These are phyloP conservation scores for Drosophila trichaetosa DNA, from an alignment of 2,888 invertebrate genomes.

Conservation along the genomic window DNA sequence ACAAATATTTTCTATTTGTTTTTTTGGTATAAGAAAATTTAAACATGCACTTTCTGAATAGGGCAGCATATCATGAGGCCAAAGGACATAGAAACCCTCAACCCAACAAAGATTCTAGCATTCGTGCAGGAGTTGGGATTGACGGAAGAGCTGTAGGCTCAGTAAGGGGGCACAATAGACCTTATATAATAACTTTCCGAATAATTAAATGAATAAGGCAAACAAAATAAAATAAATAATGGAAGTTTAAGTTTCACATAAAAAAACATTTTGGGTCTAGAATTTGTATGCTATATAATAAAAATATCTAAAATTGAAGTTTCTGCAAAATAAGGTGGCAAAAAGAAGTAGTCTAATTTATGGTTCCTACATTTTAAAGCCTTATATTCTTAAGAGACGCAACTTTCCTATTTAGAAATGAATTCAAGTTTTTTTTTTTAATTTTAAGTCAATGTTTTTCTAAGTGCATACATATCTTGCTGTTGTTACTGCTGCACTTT, in stretches of 20 bases:
- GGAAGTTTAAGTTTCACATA: too few relatives aligned
- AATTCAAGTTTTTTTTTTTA: neutral
- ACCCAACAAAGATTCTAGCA: too few relatives aligned
- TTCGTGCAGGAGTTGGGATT: too few relatives aligned
- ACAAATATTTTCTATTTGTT: neutral
- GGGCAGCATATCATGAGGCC: too few relatives aligned
- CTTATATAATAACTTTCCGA: too few relatives aligned
- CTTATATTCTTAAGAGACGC: neutral
- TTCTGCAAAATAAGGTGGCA: neutral
- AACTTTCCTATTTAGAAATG: neutral
- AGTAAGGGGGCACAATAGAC: too few relatives aligned
- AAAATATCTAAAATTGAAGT: neutral
- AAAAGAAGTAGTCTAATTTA: neutral
- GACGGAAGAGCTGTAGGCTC: too few relatives aligned
- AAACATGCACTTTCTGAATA: neutral
- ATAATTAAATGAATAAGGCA: too few relatives aligned
- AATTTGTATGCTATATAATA: neutral
- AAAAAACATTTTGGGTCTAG: too few relatives aligned
- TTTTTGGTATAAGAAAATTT: neutral
- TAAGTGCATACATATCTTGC: neutral
- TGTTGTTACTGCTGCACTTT: conserved; percentile 43
- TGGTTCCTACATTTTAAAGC: neutral
- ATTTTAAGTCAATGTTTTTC: neutral
- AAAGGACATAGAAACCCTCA: too few relatives aligned
- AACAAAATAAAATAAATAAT: too few relatives aligned